Evolutionary conservation across 1,140 invertebrate genomes (phyloP).

Genomic region (Drosophila virilis): DNA sequence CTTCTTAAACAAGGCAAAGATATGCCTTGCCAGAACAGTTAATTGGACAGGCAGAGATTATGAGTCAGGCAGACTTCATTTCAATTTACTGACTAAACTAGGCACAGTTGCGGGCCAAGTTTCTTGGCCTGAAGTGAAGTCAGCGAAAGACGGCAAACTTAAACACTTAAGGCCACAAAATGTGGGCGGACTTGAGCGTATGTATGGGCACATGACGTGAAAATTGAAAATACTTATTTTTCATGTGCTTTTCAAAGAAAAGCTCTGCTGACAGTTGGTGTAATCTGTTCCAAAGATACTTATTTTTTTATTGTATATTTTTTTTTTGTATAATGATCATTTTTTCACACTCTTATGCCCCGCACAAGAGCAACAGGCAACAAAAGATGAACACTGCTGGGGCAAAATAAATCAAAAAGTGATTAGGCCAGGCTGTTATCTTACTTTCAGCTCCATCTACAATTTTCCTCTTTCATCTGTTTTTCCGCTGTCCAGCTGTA

Average conservation of each 20-base stretch:
- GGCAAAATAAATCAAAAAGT: conserved; percentile 79
- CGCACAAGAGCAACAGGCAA: conserved; percentile 13
- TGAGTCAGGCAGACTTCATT: not conserved
- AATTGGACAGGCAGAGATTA: conserved; percentile 12
- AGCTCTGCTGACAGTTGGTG: not conserved
- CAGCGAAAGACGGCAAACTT: conserved; percentile 48
- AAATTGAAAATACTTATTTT: no score
- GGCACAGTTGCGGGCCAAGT: conserved; percentile 19
- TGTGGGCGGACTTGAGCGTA: conserved; percentile 13
- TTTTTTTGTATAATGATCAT: not conserved
- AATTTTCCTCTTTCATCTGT: conserved; percentile 1
- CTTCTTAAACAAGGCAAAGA: not conserved
- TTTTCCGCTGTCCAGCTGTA: conserved; percentile 64
- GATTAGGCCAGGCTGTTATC: conserved; percentile 56
- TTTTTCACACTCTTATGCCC: conserved; percentile 3
- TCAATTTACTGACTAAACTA: conserved; percentile 26
- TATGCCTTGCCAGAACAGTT: conserved; percentile 16
- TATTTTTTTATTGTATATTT: not conserved
- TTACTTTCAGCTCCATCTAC: not conserved
- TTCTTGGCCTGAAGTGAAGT: not conserved
- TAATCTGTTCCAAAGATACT: no score
- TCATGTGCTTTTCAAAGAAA: no score
- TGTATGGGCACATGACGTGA: not conserved
- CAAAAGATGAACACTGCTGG: conserved; percentile 23
- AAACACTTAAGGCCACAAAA: conserved; percentile 56